Conservation (phyloP, 2,888 invertebrate species). For the Himalopsyche japonica region DNA sequence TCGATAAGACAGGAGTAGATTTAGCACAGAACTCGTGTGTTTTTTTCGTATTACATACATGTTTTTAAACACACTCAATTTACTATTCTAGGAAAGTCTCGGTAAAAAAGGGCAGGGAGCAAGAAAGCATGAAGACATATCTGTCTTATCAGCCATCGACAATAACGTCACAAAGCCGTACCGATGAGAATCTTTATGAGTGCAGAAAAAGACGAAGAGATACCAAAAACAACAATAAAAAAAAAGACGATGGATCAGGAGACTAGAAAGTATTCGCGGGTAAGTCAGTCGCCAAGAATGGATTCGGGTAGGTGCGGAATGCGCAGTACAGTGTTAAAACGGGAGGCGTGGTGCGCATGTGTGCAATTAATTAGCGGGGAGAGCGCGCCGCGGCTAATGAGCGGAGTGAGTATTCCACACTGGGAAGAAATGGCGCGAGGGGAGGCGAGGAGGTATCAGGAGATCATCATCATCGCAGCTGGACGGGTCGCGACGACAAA, state of each 20-base stretch:
- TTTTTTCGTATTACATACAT: no score
- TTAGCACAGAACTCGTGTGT: no score
- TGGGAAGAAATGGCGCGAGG: not conserved
- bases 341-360: conserved; percentile 36
- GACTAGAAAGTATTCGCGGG: not conserved
- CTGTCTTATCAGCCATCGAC: not conserved
- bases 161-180: conserved; percentile 3
- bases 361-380: conserved; percentile 30
- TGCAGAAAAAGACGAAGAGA: conserved; percentile 12
- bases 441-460: not conserved
- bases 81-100: not conserved
- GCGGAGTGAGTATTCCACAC: not conserved
- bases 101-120: not conserved
- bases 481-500: not conserved
- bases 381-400: conserved; percentile 27
- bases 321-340: conserved; percentile 32
- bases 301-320: not conserved
- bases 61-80: not conserved
- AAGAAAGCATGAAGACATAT: not conserved
- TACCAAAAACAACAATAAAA: conserved; percentile 3
- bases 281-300: not conserved
- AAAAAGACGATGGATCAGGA: not conserved
- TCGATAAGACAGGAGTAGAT: no score
- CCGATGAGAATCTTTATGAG: conserved; percentile 28
- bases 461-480: not conserved